These are phyloP conservation scores for Tachystola acroxantha DNA, from an alignment of 2,888 invertebrate genomes.

Conservation along the genomic window DNA sequence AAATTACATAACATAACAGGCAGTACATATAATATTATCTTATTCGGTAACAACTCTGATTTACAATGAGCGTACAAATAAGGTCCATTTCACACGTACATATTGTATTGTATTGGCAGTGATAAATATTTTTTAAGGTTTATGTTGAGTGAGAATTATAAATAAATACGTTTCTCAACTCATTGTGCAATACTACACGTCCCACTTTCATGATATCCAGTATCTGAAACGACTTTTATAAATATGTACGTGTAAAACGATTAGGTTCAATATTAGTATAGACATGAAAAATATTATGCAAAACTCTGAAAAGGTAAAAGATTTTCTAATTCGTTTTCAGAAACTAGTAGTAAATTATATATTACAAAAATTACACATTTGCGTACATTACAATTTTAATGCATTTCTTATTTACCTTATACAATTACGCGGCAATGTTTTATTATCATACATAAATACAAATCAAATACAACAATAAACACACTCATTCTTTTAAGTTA, in stretches of 20 bases:
- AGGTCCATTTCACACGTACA: background rate
- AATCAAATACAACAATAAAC: constrained; percentile 40
- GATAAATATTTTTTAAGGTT: too few species aligned
- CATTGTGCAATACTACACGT: too few species aligned
- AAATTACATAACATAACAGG: constrained; percentile 56
- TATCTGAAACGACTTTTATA: too few species aligned
- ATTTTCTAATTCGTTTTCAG: background rate
- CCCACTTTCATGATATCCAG: too few species aligned
- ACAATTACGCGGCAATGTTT: constrained; percentile 17
- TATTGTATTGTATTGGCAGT: too few species aligned
- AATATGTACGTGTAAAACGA: too few species aligned
- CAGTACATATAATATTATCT: constrained; percentile 5
- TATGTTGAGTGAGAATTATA: too few species aligned
- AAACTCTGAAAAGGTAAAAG: background rate
- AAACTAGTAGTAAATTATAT: background rate
- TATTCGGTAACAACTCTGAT: constrained; percentile 1
- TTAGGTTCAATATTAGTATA: too few species aligned
- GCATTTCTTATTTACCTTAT: background rate
- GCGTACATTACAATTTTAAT: background rate
- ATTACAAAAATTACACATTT: background rate
- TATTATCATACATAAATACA: constrained; percentile 26
- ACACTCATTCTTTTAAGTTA: constrained; percentile 30
- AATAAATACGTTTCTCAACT: too few species aligned
- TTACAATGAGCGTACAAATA: background rate
- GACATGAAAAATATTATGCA: constrained; percentile 3